Evolutionary conservation across 2,797 vertebrate species (phyloP).

Genomic region (Ataeniobius toweri): DNA sequence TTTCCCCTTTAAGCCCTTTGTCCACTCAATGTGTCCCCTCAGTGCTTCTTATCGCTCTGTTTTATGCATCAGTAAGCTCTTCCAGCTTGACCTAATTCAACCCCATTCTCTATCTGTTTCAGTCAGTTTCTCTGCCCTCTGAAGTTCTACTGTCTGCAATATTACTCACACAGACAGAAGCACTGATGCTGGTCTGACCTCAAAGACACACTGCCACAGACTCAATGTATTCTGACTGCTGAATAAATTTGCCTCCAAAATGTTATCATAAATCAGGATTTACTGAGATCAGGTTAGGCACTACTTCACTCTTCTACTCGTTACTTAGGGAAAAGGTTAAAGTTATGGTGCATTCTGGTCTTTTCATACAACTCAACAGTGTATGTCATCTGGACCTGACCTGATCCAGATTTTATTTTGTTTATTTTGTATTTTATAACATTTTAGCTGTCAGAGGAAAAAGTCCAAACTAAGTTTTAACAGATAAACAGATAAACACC

Average conservation of each 20-base stretch:
- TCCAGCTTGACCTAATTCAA: conserved; percentile 63
- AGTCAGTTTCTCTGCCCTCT: conserved; percentile 53
- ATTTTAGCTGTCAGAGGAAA: neutral
- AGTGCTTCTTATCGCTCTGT: conserved; percentile 45
- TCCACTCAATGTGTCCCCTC: conserved; percentile 46
- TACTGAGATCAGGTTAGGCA: neutral
- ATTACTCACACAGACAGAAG: conserved; percentile 61
- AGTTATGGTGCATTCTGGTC: neutral
- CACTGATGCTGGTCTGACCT: conserved; percentile 56
- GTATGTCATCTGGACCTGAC: neutral
- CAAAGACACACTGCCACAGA: conserved; percentile 47
- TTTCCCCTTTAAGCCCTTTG: conserved; percentile 28
- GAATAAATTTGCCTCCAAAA: conserved; percentile 44
- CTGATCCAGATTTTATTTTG: neutral
- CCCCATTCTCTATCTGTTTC: conserved; percentile 67
- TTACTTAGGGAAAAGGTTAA: neutral
- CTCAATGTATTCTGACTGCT: conserved; percentile 31
- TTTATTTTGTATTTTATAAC: neutral
- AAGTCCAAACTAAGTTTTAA: neutral
- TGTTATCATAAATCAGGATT: conserved; percentile 2
- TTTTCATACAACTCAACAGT: neutral
- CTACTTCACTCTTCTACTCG: neutral
- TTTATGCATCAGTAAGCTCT: conserved; percentile 51
- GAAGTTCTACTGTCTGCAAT: conserved; percentile 60
- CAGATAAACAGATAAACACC: neutral